Evolutionary conservation across 2,888 invertebrate species (phyloP).

Genomic region (Cerceris ruficornis): DNA sequence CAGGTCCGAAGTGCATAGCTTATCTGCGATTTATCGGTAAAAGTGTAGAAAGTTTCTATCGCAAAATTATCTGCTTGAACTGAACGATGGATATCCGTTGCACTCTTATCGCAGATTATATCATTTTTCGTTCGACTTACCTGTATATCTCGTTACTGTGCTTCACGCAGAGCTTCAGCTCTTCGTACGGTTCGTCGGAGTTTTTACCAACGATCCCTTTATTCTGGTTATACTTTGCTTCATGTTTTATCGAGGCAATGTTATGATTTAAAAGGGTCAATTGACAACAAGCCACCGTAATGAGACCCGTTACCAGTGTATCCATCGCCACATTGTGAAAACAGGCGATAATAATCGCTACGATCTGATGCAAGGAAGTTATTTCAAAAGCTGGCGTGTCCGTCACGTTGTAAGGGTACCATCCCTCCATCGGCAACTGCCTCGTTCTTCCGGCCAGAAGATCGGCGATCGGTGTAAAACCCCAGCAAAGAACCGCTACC

Average conservation of each 20-base stretch:
- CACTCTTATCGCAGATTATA: too few species aligned
- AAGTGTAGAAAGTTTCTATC: too few species aligned
- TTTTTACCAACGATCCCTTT: neutral
- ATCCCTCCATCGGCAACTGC: conserved; percentile 67
- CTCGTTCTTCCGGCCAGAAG: conserved; percentile 53
- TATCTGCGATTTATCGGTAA: too few species aligned
- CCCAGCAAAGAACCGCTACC: conserved; percentile 64
- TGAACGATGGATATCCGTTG: too few species aligned
- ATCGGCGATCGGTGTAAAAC: conserved; percentile 59
- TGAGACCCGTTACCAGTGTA: conserved; percentile 69
- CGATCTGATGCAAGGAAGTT: conserved; percentile 63
- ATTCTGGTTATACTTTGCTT: neutral
- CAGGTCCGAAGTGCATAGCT: too few species aligned
- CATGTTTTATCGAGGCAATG: conserved; percentile 53
- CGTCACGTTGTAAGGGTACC: conserved; percentile 71
- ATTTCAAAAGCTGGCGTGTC: conserved; percentile 68
- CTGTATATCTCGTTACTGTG: conserved; percentile 67
- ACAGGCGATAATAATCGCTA: conserved; percentile 63
- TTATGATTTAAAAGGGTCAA: conserved; percentile 67
- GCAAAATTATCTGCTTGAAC: too few species aligned
- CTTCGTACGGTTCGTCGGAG: conserved; percentile 14
- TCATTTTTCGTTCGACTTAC: conserved; percentile 48
- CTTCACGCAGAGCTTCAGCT: conserved; percentile 56
- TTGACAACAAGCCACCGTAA: conserved; percentile 70
- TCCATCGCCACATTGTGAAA: conserved; percentile 72